Conservation (phyloP, 2,113 vertebrate genomes). For the Etia nguti region DNA sequence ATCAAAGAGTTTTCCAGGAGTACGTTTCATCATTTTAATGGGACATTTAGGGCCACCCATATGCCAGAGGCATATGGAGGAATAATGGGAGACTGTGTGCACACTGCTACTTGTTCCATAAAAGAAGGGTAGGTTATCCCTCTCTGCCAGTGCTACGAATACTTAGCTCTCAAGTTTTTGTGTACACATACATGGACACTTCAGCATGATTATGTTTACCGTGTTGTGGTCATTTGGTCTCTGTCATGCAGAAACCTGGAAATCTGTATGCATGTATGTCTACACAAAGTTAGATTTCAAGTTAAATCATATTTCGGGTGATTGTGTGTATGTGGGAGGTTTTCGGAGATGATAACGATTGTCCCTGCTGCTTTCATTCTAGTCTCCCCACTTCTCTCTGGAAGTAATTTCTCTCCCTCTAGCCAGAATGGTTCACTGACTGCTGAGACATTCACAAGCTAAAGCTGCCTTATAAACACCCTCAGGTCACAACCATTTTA, state of each 20-base stretch:
- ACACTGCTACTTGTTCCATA: neutral
- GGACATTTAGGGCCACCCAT: neutral
- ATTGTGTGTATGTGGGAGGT: neutral
- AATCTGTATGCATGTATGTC: neutral
- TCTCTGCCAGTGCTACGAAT: neutral
- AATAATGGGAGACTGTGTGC: neutral
- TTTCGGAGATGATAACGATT: neutral
- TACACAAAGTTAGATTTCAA: neutral
- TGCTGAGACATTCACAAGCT: constrained; percentile 57
- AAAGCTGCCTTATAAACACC: constrained; percentile 61
- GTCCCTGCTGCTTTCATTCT: neutral
- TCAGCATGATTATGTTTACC: constrained; percentile 12
- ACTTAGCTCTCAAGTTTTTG: neutral
- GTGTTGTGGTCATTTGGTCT: constrained; percentile 20
- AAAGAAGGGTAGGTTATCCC: neutral
- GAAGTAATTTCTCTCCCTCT: constrained; percentile 59
- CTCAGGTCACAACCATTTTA: constrained; percentile 60
- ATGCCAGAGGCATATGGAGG: neutral
- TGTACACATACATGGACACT: neutral
- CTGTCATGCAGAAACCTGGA: neutral
- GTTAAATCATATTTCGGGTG: neutral
- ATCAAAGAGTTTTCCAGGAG: neutral
- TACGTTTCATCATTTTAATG: neutral
- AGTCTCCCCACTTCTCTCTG: constrained; percentile 13
- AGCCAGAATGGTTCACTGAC: constrained; percentile 47